Conservation (phyloP, 2,797 vertebrate genomes). For the Protonibea diacanthus region DNA sequence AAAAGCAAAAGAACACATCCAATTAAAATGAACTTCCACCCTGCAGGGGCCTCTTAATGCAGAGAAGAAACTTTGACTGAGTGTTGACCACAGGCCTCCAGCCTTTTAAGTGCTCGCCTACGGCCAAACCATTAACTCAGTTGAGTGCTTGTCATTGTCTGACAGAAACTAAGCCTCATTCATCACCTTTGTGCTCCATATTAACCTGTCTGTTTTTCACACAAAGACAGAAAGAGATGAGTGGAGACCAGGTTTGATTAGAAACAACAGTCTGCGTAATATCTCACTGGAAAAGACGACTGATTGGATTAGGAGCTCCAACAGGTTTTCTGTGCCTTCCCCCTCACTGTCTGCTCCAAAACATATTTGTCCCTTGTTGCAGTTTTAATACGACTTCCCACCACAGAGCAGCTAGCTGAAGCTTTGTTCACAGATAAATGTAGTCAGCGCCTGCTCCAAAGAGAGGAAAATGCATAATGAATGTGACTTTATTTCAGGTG, state of each 20-base stretch:
- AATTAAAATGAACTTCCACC: slow-evolving; percentile 57
- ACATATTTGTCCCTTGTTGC: slow-evolving; percentile 8
- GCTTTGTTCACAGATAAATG: slow-evolving; percentile 1
- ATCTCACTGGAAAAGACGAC: slow-evolving; percentile 3
- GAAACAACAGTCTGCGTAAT: slow-evolving; percentile 13
- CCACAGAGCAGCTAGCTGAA: background rate
- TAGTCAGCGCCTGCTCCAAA: background rate
- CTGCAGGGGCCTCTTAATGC: slow-evolving; percentile 46
- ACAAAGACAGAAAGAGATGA: slow-evolving; percentile 2
- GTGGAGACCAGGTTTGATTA: slow-evolving; percentile 6
- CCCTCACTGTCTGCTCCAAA: background rate
- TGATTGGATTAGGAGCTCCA: slow-evolving; percentile 29
- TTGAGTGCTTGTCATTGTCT: slow-evolving; percentile 60
- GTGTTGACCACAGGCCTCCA: slow-evolving; percentile 40
- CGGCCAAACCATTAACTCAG: slow-evolving; percentile 55
- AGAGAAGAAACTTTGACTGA: slow-evolving; percentile 45
- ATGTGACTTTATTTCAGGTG: slow-evolving; percentile 13
- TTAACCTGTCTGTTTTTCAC: slow-evolving; percentile 20
- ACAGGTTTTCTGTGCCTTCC: background rate
- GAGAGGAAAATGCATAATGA: slow-evolving; percentile 1
- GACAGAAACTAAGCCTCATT: slow-evolving; percentile 27
- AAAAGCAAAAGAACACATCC: slow-evolving; percentile 31
- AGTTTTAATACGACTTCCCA: background rate
- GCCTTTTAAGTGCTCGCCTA: slow-evolving; percentile 35
- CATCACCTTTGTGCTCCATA: slow-evolving; percentile 12